Base-by-base conservation (phyloP, 2,113 vertebrate genomes). In the Turdus rufiventris region DNA sequence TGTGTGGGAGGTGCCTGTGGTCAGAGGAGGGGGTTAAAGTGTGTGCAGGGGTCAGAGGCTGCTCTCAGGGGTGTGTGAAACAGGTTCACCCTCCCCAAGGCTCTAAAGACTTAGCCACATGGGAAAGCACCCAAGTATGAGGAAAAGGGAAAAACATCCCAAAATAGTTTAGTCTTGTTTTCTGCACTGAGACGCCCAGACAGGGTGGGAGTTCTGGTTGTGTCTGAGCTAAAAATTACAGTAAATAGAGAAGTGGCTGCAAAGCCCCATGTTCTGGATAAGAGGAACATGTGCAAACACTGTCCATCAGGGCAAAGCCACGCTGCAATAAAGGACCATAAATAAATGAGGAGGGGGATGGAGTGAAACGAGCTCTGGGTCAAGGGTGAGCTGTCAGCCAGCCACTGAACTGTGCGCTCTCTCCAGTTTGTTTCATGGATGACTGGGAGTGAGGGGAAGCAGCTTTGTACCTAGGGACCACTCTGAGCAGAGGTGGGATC, bases 101-200 rank as follows among this genome's bases (percentile, higher is more conserved):
- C 80, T 96, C 75, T 29, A 4, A 77, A 83, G 71, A 24, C n/a
- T 93, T 93, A 85, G 85, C 96, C 97, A 96, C 95, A 96, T 97
- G 97, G 97, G 97, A 97, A 97, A 96, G 96, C 95, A 97, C 96
- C 97, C 96, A 97, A 97, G 93, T 96, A 96, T 97, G 96, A 97
- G 93, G 95, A 96, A 96, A 96, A 97, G 92, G 80, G 94, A 95
- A 97, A 97, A 97, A 96, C 96, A 97, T 96, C 96, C 95, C 89
- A 96, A 97, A 97, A 97, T 97, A 97, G 97, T 97, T 97, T 97
- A 97, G 97, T 97, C 95, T 97, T 97, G 94, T 97, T 97, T 97
- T 93, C 73, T 95, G 91, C 92, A 47, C 93, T 89, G 84, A 97
- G 96, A 95, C 93, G 91, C 94, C 96, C 95, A 97, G 97, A 97